A percentile compares a stretch with the other conserved stretches of the same genome.
Evolutionary conservation across 1,140 invertebrate species (phyloP).

Genomic region (Euglossa dilemma): DNA sequence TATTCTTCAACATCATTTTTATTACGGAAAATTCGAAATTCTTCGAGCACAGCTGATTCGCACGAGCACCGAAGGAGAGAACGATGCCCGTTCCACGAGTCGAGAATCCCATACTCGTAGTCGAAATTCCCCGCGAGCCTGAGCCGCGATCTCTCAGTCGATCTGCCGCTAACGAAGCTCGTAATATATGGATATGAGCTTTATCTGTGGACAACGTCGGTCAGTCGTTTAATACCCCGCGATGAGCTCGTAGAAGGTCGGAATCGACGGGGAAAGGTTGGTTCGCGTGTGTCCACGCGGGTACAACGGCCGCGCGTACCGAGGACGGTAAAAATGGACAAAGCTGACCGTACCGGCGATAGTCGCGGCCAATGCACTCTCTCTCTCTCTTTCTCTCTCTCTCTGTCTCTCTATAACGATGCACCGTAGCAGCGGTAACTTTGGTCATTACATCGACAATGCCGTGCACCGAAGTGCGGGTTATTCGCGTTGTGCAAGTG

Average conservation of each 20-base stretch:
- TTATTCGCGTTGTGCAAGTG: conserved; percentile 39
- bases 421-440: conserved; percentile 43
- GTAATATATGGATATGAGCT: not conserved
- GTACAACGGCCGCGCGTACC: conserved; percentile 31
- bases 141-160: not conserved
- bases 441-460: conserved; percentile 57
- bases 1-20: too few species aligned
- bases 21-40: too few species aligned
- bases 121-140: not conserved
- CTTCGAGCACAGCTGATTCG: too few species aligned
- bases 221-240: conserved; percentile 10
- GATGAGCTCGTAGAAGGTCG: conserved; percentile 33
- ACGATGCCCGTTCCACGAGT: too few species aligned
- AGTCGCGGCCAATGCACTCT: conserved; percentile 23
- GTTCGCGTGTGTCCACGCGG: not conserved
- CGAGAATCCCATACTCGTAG: not conserved
- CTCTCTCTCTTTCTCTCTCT: not conserved
- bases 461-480: conserved; percentile 37
- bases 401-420: not conserved
- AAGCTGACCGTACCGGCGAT: conserved; percentile 28
- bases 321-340: conserved; percentile 21
- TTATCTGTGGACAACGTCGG: not conserved
- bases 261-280: conserved; percentile 8
- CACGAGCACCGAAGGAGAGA: too few species aligned
- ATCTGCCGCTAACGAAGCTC: not conserved